phyloP scores from a whole-genome alignment of 2,888 invertebrate species.

The Apamea anceps region DNA sequence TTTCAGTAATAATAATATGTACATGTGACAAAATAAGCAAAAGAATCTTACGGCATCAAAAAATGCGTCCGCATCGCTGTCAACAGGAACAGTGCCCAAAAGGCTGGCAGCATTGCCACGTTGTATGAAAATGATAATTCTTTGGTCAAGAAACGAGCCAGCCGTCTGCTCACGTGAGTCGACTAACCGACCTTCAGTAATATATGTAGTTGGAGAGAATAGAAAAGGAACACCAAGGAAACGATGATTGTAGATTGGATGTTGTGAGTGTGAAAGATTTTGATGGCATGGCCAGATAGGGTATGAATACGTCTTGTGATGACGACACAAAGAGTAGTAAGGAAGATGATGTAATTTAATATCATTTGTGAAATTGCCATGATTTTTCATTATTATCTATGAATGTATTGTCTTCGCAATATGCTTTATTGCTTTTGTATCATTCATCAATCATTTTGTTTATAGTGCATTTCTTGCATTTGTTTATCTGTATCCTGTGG shows the following conservation, averaged over 20 bases:
- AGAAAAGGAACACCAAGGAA: neutral
- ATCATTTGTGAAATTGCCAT: neutral
- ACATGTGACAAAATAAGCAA: no score
- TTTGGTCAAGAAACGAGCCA: no score
- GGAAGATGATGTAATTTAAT: neutral
- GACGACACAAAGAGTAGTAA: neutral
- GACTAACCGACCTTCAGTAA: no score
- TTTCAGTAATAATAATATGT: neutral
- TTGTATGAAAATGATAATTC: no score
- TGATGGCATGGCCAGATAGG: no score
- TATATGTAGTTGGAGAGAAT: neutral
- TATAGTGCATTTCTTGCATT: conserved; percentile 41
- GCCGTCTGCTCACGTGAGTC: no score
- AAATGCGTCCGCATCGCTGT: no score
- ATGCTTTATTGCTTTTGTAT: conserved; percentile 3
- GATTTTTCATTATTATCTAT: neutral
- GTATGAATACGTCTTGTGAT: neutral
- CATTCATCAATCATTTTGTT: conserved; percentile 6
- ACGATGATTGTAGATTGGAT: neutral
- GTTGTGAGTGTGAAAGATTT: neutral
- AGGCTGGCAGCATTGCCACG: no score
- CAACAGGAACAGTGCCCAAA: no score
- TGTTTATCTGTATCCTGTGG: conserved; percentile 34
- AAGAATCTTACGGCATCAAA: no score
- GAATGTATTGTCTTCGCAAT: neutral